phyloP scores from a whole-genome alignment of 2,888 invertebrate species.

The Vannuccia rotundouncinata region DNA sequence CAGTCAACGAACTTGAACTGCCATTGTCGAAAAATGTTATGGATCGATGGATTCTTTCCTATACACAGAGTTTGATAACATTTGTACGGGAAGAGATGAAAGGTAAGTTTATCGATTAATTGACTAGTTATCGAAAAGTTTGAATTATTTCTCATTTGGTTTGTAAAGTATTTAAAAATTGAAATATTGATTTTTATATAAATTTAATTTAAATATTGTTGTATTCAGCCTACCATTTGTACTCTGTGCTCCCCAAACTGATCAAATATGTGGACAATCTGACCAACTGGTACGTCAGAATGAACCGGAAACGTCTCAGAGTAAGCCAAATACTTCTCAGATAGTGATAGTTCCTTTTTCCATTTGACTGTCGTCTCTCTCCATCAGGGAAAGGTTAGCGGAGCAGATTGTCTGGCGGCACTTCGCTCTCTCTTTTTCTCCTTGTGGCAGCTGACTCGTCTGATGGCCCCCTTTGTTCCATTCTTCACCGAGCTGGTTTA shows the following conservation, averaged over 20 bases:
- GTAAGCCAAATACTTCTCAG: slow-evolving; percentile 49
- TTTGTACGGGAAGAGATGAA: slow-evolving; percentile 86
- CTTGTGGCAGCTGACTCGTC: slow-evolving; percentile 74
- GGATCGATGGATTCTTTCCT: slow-evolving; percentile 94
- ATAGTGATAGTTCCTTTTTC: too few species aligned
- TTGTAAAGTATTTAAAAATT: not conserved
- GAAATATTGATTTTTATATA: not conserved
- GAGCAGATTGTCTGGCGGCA: slow-evolving; percentile 73
- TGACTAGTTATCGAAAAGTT: not conserved
- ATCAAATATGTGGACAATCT: slow-evolving; percentile 93
- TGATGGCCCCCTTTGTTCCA: slow-evolving; percentile 96
- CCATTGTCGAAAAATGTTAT: slow-evolving; percentile 69
- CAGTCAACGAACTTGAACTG: slow-evolving; percentile 4
- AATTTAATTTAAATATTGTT: not conserved
- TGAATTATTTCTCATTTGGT: not conserved
- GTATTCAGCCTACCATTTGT: slow-evolving; percentile 67
- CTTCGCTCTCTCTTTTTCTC: slow-evolving; percentile 81
- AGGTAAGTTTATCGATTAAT: slow-evolving; percentile 43
- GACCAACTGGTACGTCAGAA: slow-evolving; percentile 96
- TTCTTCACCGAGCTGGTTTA: slow-evolving; percentile 91
- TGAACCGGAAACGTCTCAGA: slow-evolving; percentile 88
- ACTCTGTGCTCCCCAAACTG: slow-evolving; percentile 85
- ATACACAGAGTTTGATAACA: slow-evolving; percentile 80
- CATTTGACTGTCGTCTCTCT: not conserved
- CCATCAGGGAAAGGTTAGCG: slow-evolving; percentile 38